phyloP scores from a whole-genome alignment of 2,888 invertebrate genomes.

The Eupithecia subumbrata region DNA sequence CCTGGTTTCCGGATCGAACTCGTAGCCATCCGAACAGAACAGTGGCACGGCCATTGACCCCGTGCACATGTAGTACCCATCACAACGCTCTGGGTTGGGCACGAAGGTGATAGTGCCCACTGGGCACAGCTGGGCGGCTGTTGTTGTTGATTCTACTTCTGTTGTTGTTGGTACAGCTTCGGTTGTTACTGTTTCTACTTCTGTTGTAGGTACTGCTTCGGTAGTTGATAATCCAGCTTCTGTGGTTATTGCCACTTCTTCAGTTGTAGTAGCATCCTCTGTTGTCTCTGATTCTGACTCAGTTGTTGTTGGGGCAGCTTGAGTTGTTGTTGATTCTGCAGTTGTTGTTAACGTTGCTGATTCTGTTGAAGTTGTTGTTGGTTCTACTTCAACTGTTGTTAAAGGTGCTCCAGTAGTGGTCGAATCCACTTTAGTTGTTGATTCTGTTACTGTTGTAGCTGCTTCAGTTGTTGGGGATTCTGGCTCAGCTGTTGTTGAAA shows the following conservation, averaged over 20 bases:
- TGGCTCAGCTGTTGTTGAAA: background rate
- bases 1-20: conserved; percentile 27
- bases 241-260: background rate
- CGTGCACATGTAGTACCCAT: conserved; percentile 34
- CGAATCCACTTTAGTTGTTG: background rate
- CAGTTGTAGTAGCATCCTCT: background rate
- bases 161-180: conserved; percentile 5
- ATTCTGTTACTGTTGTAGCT: background rate
- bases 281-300: background rate
- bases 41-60: conserved; percentile 26
- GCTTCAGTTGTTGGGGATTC: background rate
- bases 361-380: background rate
- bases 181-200: background rate
- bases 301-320: background rate
- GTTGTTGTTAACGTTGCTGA: background rate
- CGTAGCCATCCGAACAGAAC: conserved; percentile 27
- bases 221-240: background rate
- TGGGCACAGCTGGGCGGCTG: conserved; percentile 22
- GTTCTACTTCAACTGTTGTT: background rate
- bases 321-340: conserved; percentile 1
- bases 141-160: conserved; percentile 15
- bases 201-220: background rate
- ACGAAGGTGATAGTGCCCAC: conserved; percentile 24
- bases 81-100: conserved; percentile 31
- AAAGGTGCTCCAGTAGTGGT: background rate